Evolutionary conservation across 2,113 vertebrate species (phyloP).

Genomic region (Misgurnus anguillicaudatus): DNA sequence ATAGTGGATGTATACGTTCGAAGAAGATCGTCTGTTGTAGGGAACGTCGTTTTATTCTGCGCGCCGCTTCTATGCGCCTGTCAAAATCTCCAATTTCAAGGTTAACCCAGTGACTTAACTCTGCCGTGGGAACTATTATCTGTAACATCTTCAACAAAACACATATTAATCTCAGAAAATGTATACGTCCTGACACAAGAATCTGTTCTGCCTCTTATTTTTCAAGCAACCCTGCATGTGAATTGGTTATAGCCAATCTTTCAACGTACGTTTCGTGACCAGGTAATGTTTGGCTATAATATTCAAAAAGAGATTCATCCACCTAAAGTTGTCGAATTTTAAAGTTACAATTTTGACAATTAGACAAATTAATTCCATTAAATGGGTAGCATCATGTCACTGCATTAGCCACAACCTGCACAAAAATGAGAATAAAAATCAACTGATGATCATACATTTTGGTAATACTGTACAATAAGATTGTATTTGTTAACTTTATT

Average conservation of each 20-base stretch:
- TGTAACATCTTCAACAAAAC: conserved; percentile 18
- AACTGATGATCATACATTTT: no score
- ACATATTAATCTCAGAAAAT: conserved; percentile 27
- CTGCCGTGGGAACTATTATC: conserved; percentile 30
- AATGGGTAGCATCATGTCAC: no score
- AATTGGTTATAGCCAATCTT: background rate
- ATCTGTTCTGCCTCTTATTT: conserved; percentile 9
- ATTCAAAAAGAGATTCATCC: no score
- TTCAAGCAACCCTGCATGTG: background rate
- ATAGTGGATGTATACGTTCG: conserved; percentile 38
- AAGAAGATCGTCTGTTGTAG: conserved; percentile 12
- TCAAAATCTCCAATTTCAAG: conserved; percentile 40
- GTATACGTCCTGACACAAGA: background rate
- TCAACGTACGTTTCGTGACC: background rate
- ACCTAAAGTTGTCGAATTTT: no score
- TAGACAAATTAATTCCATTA: no score
- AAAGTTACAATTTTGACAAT: no score
- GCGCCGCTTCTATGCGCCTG: background rate
- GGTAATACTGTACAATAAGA: no score
- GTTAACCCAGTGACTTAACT: conserved; percentile 33
- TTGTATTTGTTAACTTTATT: no score
- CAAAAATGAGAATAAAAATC: no score
- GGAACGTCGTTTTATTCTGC: conserved; percentile 6
- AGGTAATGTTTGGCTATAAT: background rate
- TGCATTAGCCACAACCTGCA: no score